Conservation (phyloP, 2,113 vertebrate species). For the Urocynchramus pylzowi region DNA sequence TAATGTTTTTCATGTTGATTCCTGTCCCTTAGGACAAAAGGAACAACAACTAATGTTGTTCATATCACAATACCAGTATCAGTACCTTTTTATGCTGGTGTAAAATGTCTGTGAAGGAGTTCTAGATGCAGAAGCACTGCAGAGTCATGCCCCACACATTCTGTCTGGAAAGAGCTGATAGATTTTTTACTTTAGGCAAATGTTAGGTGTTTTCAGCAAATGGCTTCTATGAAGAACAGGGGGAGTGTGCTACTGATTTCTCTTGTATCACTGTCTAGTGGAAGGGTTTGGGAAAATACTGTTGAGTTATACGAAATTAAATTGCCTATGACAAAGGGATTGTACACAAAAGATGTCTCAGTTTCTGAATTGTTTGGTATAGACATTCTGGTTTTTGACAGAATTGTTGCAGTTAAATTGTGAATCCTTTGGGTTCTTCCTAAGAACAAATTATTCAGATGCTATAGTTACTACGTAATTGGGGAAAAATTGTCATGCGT, state of each 20-base stretch:
- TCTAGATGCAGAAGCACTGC: not conserved
- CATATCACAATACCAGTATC: not conserved
- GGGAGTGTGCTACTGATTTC: not conserved
- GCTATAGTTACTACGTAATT: not conserved
- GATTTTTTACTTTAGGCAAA: not conserved
- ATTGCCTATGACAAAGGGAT: not conserved
- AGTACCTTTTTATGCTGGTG: not conserved
- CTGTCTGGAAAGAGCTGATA: not conserved
- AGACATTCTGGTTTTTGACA: not conserved
- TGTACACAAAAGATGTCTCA: not conserved
- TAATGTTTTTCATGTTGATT: not conserved
- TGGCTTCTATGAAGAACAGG: fast-evolving
- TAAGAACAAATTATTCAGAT: not conserved
- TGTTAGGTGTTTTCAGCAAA: not conserved
- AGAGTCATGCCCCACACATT: not conserved
- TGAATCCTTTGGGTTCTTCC: not conserved
- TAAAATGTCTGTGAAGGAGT: not conserved
- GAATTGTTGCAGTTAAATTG: not conserved
- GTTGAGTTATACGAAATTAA: not conserved
- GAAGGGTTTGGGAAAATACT: not conserved
- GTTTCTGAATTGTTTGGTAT: not conserved
- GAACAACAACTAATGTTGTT: not conserved
- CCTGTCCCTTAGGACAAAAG: not conserved
- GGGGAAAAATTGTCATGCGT: not conserved
- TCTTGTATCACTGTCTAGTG: not conserved